Percentiles rank a stretch among this genome's conserved stretches.
Conservation (phyloP, 2,797 vertebrate species). For the Neopelma chrysocephalum region DNA sequence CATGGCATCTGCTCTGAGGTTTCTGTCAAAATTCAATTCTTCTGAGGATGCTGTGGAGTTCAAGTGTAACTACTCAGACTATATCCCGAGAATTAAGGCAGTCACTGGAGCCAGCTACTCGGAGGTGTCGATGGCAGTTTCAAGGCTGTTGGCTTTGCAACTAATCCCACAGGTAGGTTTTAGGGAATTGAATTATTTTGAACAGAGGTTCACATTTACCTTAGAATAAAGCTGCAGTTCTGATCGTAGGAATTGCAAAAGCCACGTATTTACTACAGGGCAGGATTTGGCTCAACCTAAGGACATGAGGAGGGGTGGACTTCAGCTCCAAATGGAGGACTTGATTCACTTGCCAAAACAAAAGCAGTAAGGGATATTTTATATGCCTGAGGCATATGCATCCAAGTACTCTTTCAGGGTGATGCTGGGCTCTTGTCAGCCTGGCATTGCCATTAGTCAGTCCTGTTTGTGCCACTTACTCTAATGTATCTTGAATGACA, state of each 20-base stretch:
- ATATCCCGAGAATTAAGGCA: slow-evolving; percentile 74
- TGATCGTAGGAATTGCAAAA: not conserved
- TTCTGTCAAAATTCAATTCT: slow-evolving; percentile 73
- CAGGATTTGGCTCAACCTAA: not conserved
- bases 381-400: accelerated
- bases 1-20: slow-evolving; percentile 76
- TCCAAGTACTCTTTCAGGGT: not conserved
- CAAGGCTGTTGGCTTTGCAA: slow-evolving; percentile 82
- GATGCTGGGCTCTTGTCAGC: not conserved
- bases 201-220: not conserved
- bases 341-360: not conserved
- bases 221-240: not conserved
- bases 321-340: not conserved
- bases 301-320: not conserved
- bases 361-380: not conserved
- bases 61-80: slow-evolving; percentile 73
- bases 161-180: slow-evolving; percentile 85
- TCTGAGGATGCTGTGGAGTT: slow-evolving; percentile 63
- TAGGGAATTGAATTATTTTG: not conserved
- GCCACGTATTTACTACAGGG: not conserved
- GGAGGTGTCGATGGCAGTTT: slow-evolving; percentile 84
- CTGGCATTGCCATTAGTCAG: not conserved
- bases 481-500: not conserved
- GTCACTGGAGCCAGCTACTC: slow-evolving; percentile 82
- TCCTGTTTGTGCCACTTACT: not conserved